These are phyloP conservation scores for Epizoanthus illoricatus DNA, from an alignment of 92 coral and sea anemone species.

Conservation along the genomic window DNA sequence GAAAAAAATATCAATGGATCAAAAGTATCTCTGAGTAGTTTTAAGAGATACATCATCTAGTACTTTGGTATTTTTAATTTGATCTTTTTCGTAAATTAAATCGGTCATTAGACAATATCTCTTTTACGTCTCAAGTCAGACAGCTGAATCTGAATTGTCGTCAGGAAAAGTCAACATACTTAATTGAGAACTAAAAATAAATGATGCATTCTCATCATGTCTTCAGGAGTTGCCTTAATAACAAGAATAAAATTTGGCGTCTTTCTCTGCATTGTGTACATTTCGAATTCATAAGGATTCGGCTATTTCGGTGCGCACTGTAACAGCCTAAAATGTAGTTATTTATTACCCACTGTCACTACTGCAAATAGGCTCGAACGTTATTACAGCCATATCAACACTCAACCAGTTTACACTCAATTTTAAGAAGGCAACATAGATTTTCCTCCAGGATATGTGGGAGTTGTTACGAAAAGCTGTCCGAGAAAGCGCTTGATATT, in stretches of 20 bases:
- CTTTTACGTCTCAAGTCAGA: neutral
- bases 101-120: slow-evolving; percentile 16
- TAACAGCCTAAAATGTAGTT: no score
- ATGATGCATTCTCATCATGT: slow-evolving; percentile 11
- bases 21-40: neutral
- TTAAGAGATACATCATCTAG: neutral
- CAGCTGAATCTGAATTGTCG: slow-evolving; percentile 14
- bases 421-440: no score
- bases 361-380: no score
- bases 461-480: no score
- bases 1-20: neutral
- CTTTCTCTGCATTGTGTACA: slow-evolving; percentile 17
- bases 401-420: no score
- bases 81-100: neutral
- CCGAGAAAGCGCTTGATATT: neutral
- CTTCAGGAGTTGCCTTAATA: slow-evolving; percentile 7
- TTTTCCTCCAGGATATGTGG: no score
- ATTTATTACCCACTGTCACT: no score
- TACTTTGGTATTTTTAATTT: neutral
- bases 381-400: no score
- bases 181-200: slow-evolving; percentile 32
- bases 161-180: slow-evolving; percentile 23
- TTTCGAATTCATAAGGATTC: slow-evolving; percentile 2
- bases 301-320: no score
- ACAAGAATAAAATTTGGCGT: neutral